A percentile compares a stretch with the other conserved stretches of the same genome.
Conservation (phyloP, 2,888 invertebrate genomes). For the Altica lythri region DNA sequence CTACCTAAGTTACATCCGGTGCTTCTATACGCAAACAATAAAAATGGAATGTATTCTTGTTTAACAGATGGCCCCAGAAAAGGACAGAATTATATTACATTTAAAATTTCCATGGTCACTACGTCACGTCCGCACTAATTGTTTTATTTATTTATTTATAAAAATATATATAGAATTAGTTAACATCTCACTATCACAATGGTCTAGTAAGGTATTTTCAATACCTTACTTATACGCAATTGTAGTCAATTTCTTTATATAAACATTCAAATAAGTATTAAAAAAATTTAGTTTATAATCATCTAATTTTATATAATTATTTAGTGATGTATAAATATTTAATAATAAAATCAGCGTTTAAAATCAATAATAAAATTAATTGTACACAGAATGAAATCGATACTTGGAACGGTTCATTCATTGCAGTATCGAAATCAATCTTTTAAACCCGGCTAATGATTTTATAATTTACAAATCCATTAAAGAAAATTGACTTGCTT, state of each 20-base stretch:
- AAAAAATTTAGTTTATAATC: constrained; percentile 33
- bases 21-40: too few species aligned
- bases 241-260: constrained; percentile 29
- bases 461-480: too few species aligned
- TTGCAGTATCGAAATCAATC: too few species aligned
- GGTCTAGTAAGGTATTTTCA: constrained; percentile 43
- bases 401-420: too few species aligned
- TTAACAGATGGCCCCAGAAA: constrained; percentile 23
- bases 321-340: too few species aligned
- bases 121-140: constrained; percentile 23
- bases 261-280: constrained; percentile 39
- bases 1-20: constrained; percentile 38
- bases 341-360: too few species aligned
- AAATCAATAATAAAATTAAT: too few species aligned
- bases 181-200: constrained; percentile 52
- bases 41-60: constrained; percentile 44
- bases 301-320: background rate
- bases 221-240: constrained; percentile 8
- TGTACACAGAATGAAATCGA: too few species aligned
- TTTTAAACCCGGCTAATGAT: too few species aligned
- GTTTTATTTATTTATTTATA: constrained; percentile 1
- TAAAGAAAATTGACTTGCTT: too few species aligned
- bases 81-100: constrained; percentile 10
- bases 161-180: constrained; percentile 38
- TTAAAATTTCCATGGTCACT: constrained; percentile 18